Evolutionary conservation across 2,113 vertebrate genomes (phyloP).

Genomic region (Pteronura brasiliensis): DNA sequence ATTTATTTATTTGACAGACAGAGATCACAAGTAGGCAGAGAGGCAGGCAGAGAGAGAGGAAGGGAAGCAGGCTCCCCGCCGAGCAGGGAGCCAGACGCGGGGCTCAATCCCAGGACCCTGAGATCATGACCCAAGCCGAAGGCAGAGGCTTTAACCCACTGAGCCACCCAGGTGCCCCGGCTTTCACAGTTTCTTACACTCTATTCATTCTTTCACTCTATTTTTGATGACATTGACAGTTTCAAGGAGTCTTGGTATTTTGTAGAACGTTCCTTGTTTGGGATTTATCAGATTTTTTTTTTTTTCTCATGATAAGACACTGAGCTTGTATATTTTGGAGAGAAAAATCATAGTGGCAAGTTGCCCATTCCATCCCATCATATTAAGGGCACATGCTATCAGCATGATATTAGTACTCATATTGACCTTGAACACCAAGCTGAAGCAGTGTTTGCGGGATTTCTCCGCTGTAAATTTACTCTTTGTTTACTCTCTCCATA

Average conservation of each 20-base stretch:
- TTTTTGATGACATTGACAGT: not conserved
- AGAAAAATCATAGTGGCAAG: not conserved
- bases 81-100: too few relatives aligned
- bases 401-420: not conserved
- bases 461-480: not conserved
- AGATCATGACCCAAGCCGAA: too few relatives aligned
- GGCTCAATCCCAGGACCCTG: too few relatives aligned
- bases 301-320: not conserved
- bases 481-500: not conserved
- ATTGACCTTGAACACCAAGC: not conserved
- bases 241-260: not conserved
- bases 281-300: not conserved
- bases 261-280: not conserved
- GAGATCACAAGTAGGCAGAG: too few relatives aligned
- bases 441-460: not conserved
- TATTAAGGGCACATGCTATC: not conserved
- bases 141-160: too few relatives aligned
- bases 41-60: too few relatives aligned
- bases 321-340: not conserved
- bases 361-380: not conserved
- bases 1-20: too few relatives aligned
- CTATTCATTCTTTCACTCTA: not conserved
- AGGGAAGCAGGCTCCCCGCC: too few relatives aligned
- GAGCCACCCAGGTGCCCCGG: too few relatives aligned
- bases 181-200: not conserved